Evolutionary conservation across 2,888 invertebrate species (phyloP), one percentile per base, ranked within the genome.

Genomic region (Mythimna lalbum): DNA sequence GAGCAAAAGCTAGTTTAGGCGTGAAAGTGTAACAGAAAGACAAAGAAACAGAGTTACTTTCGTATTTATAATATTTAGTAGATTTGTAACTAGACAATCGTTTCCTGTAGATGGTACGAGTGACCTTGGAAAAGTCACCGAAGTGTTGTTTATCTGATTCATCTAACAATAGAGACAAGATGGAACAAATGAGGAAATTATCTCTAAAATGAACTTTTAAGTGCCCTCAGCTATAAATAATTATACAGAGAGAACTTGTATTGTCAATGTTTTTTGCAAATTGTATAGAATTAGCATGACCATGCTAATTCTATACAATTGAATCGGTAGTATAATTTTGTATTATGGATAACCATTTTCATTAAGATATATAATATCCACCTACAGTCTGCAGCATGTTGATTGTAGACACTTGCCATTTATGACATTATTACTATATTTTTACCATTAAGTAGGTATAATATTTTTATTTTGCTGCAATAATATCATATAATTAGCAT

Each of bases 101-200:
- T 21, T 1, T 39, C 31, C 1, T 56, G 31, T 14, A 14, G 36
- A 68, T 5, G 43, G 17, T 17, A 39, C 57, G 43, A 43, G 17
- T 69, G 31, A 69, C 59, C 23, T 69, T 50, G 23, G 19, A 17
- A 19, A 14, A 19, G 10, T 31, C 6, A 27, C 21, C 33, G 33
- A 12, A 47, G n/a, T 21, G 31, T 39, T 21, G 19, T 19, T 61
- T 27, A 61, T 47, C 23, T 36, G 43, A 70, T 39, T 23, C 9
- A 64, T 64, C 21, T 14, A 23, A 71, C 64, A 63, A 68, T 55
- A 68, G 55, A 17, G 23, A 4, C n/a, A 52, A 39, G 12, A 59
- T 19, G 52, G 19, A 36, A 59, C 36, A 4, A 63, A 72, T 47
- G 21, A 59, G 27, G 36, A 59, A 47, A 73, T 64, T 57, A 72